Percentiles rank a stretch among this genome's conserved stretches.
Evolutionary conservation across 2,113 vertebrate genomes (phyloP).

Genomic region (Neolamprologus cancellatus): DNA sequence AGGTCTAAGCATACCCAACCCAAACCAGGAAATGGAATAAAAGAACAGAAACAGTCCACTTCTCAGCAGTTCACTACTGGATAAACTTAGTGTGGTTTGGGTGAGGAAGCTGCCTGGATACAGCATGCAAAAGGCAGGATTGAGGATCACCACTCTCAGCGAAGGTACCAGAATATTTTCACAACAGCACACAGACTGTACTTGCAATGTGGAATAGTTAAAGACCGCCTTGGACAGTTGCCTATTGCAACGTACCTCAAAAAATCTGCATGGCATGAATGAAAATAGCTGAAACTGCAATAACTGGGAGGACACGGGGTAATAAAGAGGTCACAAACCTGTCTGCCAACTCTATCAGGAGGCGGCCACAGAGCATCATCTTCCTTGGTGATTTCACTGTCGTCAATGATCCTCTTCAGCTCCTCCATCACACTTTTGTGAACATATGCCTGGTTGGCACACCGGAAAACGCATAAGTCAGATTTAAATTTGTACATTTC

Average conservation of each 20-base stretch:
- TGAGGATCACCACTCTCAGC: neutral
- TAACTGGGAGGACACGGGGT: neutral
- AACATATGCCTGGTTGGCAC: slow-evolving; percentile 82
- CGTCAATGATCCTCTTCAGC: slow-evolving; percentile 95
- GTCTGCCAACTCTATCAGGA: slow-evolving; percentile 92
- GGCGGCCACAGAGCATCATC: slow-evolving; percentile 96
- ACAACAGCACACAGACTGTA: neutral
- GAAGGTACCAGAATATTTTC: neutral
- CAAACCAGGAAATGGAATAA: neutral
- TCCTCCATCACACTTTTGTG: slow-evolving; percentile 99
- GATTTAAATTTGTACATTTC: neutral
- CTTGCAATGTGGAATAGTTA: neutral
- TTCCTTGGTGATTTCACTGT: slow-evolving; percentile 98
- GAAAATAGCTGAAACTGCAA: neutral
- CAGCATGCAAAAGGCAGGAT: neutral
- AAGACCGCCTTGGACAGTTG: neutral
- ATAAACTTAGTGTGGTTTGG: neutral
- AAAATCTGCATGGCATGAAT: neutral
- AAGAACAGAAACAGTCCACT: neutral
- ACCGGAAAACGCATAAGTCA: neutral
- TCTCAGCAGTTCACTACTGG: no score
- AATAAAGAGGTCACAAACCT: slow-evolving; percentile 73
- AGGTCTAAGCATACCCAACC: neutral
- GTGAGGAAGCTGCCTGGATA: neutral
- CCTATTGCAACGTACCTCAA: neutral